A percentile compares a stretch with the other conserved stretches of the same genome.
phyloP scores from a whole-genome alignment of 2,888 invertebrate species.

The Xylophagus ater region DNA sequence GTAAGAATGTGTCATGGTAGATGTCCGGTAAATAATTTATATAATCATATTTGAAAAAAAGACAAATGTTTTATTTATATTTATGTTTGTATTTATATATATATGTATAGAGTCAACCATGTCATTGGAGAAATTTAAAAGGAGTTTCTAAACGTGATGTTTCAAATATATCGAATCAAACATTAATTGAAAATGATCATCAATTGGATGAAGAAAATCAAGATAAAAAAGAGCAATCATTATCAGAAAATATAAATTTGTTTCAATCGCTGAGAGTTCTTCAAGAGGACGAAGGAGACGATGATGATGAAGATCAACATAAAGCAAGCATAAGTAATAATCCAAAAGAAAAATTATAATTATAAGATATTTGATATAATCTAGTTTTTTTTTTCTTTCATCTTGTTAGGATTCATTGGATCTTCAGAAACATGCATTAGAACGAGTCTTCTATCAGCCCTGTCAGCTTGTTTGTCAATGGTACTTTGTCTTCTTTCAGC shows the following conservation, averaged over 20 bases:
- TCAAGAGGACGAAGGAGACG: conserved; percentile 71
- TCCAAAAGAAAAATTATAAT: conserved; percentile 4
- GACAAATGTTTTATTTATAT: neutral
- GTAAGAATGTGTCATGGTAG: conserved; percentile 91
- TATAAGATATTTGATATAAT: neutral
- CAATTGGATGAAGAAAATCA: conserved; percentile 29
- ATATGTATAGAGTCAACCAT: conserved; percentile 67
- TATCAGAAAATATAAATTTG: conserved; percentile 82
- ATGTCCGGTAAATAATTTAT: conserved; percentile 65
- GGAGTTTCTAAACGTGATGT: conserved; percentile 64
- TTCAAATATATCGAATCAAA: conserved; percentile 43
- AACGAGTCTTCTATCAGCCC: conserved; percentile 53
- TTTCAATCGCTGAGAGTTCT: conserved; percentile 81
- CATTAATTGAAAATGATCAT: conserved; percentile 35
- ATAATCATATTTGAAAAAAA: neutral
- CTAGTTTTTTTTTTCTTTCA: neutral
- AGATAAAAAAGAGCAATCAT: conserved; percentile 47
- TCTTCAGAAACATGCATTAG: conserved; percentile 54
- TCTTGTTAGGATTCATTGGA: conserved; percentile 12
- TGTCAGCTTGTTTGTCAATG: conserved; percentile 57
- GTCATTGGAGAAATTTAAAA: conserved; percentile 86
- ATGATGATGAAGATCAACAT: conserved; percentile 37
- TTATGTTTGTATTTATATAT: neutral
- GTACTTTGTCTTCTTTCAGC: conserved; percentile 60
- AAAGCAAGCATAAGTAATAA: conserved; percentile 19